A percentile compares a stretch with the other conserved stretches of the same genome.
Evolutionary conservation across 1,140 invertebrate genomes (phyloP).

Genomic region (Drosophila grimshawi): DNA sequence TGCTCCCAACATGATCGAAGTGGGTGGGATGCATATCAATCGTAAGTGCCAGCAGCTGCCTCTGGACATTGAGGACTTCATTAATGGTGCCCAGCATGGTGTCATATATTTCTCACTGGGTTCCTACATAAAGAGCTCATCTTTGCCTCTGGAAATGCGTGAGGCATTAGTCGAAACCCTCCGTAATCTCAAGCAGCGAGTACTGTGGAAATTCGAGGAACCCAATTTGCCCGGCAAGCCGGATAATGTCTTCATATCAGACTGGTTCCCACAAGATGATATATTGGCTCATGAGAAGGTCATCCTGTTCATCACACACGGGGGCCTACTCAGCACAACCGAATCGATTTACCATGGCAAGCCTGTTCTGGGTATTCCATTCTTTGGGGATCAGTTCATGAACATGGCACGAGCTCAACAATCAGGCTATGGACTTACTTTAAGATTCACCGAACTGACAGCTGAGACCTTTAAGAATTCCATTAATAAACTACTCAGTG

Average conservation of each 20-base stretch:
- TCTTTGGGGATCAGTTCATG: slow-evolving; percentile 55
- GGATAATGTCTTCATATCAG: too few relatives aligned
- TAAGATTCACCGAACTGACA: slow-evolving; percentile 64
- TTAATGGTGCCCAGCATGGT: slow-evolving; percentile 86
- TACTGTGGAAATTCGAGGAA: too few relatives aligned
- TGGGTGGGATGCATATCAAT: slow-evolving; percentile 86
- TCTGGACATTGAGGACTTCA: slow-evolving; percentile 85
- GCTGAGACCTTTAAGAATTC: slow-evolving; percentile 45
- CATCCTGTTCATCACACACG: too few relatives aligned
- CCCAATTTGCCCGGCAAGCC: too few relatives aligned
- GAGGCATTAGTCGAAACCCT: slow-evolving; percentile 86
- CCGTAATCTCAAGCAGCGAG: slow-evolving; percentile 62
- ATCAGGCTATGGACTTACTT: slow-evolving; percentile 84
- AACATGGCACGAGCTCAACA: slow-evolving; percentile 85
- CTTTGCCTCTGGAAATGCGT: slow-evolving; percentile 85
- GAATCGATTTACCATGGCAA: too few relatives aligned
- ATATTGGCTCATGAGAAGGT: too few relatives aligned
- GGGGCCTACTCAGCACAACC: too few relatives aligned
- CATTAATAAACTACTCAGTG: slow-evolving; percentile 55
- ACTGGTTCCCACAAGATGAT: too few relatives aligned
- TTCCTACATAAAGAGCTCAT: slow-evolving; percentile 86
- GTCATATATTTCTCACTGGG: slow-evolving; percentile 88
- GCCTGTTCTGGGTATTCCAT: too few relatives aligned
- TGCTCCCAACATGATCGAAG: slow-evolving; percentile 86
- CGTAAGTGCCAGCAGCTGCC: slow-evolving; percentile 76